Percentiles rank a stretch among this genome's conserved stretches.
These are phyloP conservation scores for Megaceryle torquata DNA, from an alignment of 2,113 vertebrate species.

Conservation along the genomic window DNA sequence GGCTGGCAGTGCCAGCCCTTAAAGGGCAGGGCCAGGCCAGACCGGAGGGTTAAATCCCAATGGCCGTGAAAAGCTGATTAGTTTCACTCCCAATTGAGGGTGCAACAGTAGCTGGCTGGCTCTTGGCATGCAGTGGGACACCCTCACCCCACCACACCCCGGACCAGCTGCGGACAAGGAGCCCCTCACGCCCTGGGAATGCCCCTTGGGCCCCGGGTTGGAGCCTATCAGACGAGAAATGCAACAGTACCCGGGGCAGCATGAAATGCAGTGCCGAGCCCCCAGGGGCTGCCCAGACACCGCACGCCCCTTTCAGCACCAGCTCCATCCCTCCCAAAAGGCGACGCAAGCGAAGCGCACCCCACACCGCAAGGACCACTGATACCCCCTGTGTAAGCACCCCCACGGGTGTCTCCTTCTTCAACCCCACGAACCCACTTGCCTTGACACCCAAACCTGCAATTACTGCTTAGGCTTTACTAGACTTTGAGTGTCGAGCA, in stretches of 20 bases:
- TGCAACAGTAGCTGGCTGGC: background rate
- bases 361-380: background rate
- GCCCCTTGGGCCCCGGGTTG: background rate
- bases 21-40: background rate
- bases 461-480: background rate
- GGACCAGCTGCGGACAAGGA: too few relatives aligned
- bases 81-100: slow-evolving; percentile 32
- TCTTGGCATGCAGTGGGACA: background rate
- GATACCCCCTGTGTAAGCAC: fast-evolving
- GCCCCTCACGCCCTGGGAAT: too few relatives aligned
- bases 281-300: background rate
- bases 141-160: too few relatives aligned
- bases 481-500: background rate
- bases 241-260: background rate
- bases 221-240: background rate
- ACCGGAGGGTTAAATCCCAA: background rate
- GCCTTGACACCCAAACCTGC: background rate
- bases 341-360: background rate
- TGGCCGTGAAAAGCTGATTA: background rate
- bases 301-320: background rate
- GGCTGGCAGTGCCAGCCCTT: background rate
- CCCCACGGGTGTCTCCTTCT: background rate
- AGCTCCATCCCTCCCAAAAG: background rate
- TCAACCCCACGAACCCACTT: too few relatives aligned
- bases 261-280: background rate